Base-by-base conservation (phyloP, 2,797 vertebrate species). In the Spea hammondii region DNA sequence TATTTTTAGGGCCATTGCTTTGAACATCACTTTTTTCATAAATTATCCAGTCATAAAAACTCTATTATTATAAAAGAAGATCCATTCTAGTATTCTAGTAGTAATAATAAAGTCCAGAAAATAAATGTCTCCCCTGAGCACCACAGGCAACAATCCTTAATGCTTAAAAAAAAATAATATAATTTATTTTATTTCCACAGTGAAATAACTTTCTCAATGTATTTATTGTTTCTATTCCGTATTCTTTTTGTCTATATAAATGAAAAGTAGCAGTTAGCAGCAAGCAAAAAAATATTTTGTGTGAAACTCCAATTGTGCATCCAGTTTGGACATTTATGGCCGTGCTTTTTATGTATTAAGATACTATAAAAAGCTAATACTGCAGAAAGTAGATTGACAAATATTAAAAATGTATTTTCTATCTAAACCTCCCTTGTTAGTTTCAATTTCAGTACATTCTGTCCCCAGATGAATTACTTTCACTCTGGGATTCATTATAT, bases 381-480 rank as follows among this genome's bases (percentile, higher is more conserved):
- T 50, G 46, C 77, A 65, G 46, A 54, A 83, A 55, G 8, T 54
- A 51, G 48, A 78, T 72, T 55, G 70, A 76, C 6, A 84, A 85
- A 82, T 83, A 73, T 82, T 73, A 79, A 62, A 69, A 76, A 65
- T 75, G 7, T 78, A n/a, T 72, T 77, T 86, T 48, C 68, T 57
- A 0, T 82, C 70, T 70, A 47, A 79, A 78, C 65, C 66, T 71
- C 46, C 78, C 65, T 78, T 82, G 64, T 82, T 78, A 81, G 84
- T 82, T 79, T 65, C 11, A 76, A 76, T 79, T 84, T 85, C 72
- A 74, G 45, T 77, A 53, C 74, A 79, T 54, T 84, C 76, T 75
- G 12, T 79, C 48, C 9, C 71, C 54, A 51, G 62, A 83, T 82
- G 69, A 82, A 80, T 87, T 83, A 83, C 76, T 78, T 85, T 79